These are phyloP conservation scores for Rhopilema esculentum DNA, from an alignment of 30 jellyfish, hydroid and myxozoan species.

Conservation along the genomic window DNA sequence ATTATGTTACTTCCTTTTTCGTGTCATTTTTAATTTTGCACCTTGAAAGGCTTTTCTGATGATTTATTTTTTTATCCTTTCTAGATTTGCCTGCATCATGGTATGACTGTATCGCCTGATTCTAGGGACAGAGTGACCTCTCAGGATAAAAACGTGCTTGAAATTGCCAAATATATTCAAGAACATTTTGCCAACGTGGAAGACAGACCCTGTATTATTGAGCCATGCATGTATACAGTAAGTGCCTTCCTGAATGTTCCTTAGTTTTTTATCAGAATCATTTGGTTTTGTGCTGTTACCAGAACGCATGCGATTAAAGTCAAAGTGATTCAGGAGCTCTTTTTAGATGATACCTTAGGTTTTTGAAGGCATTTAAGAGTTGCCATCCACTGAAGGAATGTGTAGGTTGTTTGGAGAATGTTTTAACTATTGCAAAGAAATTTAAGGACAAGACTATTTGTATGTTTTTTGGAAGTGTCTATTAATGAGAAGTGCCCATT, in stretches of 20 bases:
- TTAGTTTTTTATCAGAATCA: too few species aligned
- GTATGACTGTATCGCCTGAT: constrained; percentile 50
- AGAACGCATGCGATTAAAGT: too few species aligned
- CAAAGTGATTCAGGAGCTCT: too few species aligned
- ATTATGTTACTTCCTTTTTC: too few species aligned
- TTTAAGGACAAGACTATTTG: neutral
- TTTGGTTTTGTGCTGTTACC: neutral
- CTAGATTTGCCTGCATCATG: constrained; percentile 84
- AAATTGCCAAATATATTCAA: constrained; percentile 42
- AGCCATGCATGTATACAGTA: constrained; percentile 85
- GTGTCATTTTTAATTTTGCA: too few species aligned
- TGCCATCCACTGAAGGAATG: neutral
- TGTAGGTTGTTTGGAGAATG: neutral
- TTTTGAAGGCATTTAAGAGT: too few species aligned
- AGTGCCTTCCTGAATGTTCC: neutral
- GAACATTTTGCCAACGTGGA: constrained; percentile 72
- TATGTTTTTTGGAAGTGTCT: neutral
- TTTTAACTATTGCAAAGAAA: neutral
- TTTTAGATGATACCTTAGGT: too few species aligned
- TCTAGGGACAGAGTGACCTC: constrained; percentile 38
- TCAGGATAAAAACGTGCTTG: constrained; percentile 19
- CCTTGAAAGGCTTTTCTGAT: too few species aligned
- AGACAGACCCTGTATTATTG: constrained; percentile 77
- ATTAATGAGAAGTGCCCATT: too few species aligned
- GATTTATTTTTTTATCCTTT: neutral